These are phyloP conservation scores for Mimumesa dahlbomi DNA, from an alignment of 2,888 invertebrate species.

Conservation along the genomic window DNA sequence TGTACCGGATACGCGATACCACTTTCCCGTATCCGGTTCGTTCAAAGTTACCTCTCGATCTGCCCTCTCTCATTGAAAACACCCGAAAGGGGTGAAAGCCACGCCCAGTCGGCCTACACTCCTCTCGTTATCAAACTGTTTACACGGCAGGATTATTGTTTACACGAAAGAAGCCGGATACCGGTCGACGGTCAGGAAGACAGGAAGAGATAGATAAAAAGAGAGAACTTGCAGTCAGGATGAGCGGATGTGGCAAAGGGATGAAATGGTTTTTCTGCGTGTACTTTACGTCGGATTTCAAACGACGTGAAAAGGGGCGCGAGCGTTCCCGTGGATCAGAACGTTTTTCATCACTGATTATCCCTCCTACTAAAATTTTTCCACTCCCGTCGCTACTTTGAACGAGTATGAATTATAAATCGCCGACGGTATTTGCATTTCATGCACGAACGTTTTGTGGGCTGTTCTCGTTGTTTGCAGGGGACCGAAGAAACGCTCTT, in stretches of 20 bases:
- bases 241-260: background rate
- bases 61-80: constrained; percentile 18
- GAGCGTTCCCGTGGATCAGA: background rate
- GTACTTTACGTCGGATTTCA: constrained; percentile 25
- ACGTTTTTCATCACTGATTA: constrained; percentile 26
- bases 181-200: constrained; percentile 15
- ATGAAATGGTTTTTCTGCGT: constrained; percentile 20
- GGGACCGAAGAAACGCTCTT: constrained; percentile 1
- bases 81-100: constrained; percentile 30
- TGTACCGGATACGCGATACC: background rate
- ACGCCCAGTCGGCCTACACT: constrained; percentile 11
- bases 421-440: background rate
- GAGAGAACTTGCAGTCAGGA: constrained; percentile 11
- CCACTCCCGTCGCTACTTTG: constrained; percentile 8
- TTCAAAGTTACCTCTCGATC: background rate
- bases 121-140: constrained; percentile 69
- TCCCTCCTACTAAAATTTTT: background rate
- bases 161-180: constrained; percentile 56
- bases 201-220: constrained; percentile 14
- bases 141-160: constrained; percentile 72
- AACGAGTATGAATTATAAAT: constrained; percentile 44
- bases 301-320: constrained; percentile 26
- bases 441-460: background rate
- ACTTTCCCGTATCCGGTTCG: background rate
- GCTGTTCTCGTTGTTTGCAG: constrained; percentile 14